These are phyloP conservation scores for Apamea anceps DNA, from an alignment of 2,888 invertebrate genomes.

Conservation along the genomic window DNA sequence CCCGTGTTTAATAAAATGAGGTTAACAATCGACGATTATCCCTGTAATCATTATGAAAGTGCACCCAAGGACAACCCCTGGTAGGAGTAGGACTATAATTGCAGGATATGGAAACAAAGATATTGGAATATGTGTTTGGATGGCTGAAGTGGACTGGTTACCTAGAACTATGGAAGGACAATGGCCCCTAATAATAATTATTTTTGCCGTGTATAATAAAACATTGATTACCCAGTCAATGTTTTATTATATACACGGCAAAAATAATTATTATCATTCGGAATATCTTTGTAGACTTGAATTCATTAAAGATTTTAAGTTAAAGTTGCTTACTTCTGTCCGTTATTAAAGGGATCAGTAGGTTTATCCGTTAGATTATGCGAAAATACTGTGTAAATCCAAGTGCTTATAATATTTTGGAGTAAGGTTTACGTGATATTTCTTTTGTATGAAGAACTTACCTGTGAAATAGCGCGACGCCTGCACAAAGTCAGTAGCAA, in stretches of 20 bases:
- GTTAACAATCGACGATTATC: neutral
- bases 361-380: neutral
- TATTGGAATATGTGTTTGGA: neutral
- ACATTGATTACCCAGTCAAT: no score
- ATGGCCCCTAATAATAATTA: no score
- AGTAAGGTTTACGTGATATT: neutral
- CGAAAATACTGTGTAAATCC: neutral
- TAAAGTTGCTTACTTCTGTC: neutral
- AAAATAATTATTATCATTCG: neutral
- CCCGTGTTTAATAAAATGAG: neutral
- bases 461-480: neutral
- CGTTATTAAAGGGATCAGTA: neutral
- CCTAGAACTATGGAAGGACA: neutral
- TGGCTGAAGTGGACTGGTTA: neutral
- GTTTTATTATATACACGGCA: neutral
- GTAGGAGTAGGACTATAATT: no score
- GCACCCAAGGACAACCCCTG: no score
- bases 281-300: neutral
- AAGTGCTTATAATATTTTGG: neutral
- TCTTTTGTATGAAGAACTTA: slow-evolving; percentile 18
- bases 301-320: no score
- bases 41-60: neutral
- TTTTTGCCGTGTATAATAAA: no score
- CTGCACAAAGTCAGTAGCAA: slow-evolving; percentile 43
- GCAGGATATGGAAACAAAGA: no score